A percentile compares a stretch with the other conserved stretches of the same genome.
Conservation (phyloP, 1,140 invertebrate species). For the Drosophila nasuta region DNA sequence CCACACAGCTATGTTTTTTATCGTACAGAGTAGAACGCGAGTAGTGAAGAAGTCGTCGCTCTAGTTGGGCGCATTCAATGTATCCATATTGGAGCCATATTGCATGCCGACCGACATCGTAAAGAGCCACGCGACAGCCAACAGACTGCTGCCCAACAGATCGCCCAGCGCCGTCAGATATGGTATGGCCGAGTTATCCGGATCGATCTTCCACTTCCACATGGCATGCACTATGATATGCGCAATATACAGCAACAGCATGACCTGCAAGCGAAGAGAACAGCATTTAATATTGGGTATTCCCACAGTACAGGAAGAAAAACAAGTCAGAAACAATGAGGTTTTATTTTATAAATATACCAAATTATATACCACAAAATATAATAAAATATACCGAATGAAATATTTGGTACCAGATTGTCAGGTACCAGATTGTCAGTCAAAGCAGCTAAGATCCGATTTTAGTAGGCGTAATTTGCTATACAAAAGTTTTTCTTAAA, state of each 20-base stretch:
- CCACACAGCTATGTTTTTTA: slow-evolving; percentile 19
- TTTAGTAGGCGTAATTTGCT: too few relatives aligned
- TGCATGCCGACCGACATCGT: slow-evolving; percentile 88
- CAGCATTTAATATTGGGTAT: too few relatives aligned
- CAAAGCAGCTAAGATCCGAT: too few relatives aligned
- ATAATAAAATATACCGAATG: too few relatives aligned
- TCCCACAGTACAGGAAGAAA: too few relatives aligned
- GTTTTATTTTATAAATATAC: too few relatives aligned
- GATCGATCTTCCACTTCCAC: slow-evolving; percentile 96
- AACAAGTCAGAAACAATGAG: too few relatives aligned
- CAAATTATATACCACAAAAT: too few relatives aligned
- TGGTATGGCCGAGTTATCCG: slow-evolving; percentile 98
- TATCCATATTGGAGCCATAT: slow-evolving; percentile 85
- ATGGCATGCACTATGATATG: slow-evolving; percentile 95
- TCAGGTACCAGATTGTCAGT: too few relatives aligned
- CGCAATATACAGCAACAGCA: slow-evolving; percentile 92
- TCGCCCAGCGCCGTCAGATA: slow-evolving; percentile 98
- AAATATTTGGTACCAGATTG: too few relatives aligned
- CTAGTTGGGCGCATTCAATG: slow-evolving; percentile 77
- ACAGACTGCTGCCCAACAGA: slow-evolving; percentile 94
- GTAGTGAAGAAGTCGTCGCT: not conserved
- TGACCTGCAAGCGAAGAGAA: slow-evolving; percentile 86
- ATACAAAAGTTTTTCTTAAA: too few relatives aligned
- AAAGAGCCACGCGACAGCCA: slow-evolving; percentile 93
- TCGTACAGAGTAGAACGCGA: slow-evolving; percentile 10